Evolutionary conservation across 2,113 vertebrate species (phyloP), one percentile per base, ranked within the genome.

Genomic region (Rynchops niger): DNA sequence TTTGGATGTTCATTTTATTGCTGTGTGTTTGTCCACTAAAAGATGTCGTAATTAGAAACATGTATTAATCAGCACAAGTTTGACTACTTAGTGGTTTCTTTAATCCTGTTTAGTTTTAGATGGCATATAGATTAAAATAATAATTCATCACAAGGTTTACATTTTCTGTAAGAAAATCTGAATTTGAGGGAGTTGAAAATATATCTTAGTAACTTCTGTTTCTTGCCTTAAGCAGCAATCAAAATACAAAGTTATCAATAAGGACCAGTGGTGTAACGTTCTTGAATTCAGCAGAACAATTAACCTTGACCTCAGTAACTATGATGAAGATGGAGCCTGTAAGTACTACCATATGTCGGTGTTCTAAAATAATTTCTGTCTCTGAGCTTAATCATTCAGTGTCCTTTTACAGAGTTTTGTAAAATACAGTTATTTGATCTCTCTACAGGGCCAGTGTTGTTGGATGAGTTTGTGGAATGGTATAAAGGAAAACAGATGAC

Each of bases 381-480:
- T 71, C 42, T 76, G 56, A 38, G 8, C 52, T 61, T 42, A 52
- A 56, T 67, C 27, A 59, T n/a, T 59, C 58, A 4, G 53, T 40
- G 49, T 19, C 59, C 30, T 70, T 56, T 85, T 80, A 34, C 62
- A 76, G 58, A 67, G 36, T 87, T 74, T 90, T 82, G 86, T 92
- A 95, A 96, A 96, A 95, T 49, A 23, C 13, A 70, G 67, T 93
- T 92, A 76, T 67, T 67, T 63, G 88, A 86, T 97, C 88, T 97
- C 94, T 94, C 93, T 82, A 55, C 98, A 99, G 99, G 99, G 99
- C 99, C 99, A 62, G 99, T 99, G 97, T 99, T 99, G 98, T 97
- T 99, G 99, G 99, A 99, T 95, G 99, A 99, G 97, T 99, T 99
- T 98, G 99, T 99, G 98, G 99, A 99, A 97, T 99, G 99, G 99